Evolutionary conservation across 2,888 invertebrate genomes (phyloP), one percentile per base, ranked within the genome.

Genomic region (Troilus luridus): DNA sequence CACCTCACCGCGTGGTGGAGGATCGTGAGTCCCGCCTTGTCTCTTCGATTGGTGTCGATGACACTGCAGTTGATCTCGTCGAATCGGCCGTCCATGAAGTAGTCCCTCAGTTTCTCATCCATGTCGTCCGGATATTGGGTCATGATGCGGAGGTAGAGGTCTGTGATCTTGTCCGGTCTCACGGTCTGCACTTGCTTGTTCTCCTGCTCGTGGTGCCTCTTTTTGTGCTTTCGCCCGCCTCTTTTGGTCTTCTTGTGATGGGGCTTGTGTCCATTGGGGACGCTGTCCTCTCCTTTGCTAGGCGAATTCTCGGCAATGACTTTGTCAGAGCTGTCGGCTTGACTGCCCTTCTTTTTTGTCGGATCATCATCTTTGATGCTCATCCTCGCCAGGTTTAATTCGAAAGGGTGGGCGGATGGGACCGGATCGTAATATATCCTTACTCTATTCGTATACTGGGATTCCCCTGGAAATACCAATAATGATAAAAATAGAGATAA

Each of bases 1-100:
- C 21, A 24, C 89, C 17, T 89, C 54, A 85, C 64, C 6, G 89
- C 62, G 21, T 64, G 54, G n/a, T 64, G 89, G 17, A 89, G 89
- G 19, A 64, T 24, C 24, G 89, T 64, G 14, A 64, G 21, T 6
- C 89, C 64, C 2, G 21, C 54, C 11, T 9, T 21, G 56, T 85
- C 81, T 14, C 24, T 85, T 5, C 62, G 41, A 12, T 88, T 88
- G n/a, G n/a, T 27, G 19, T 88, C 88, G 24, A 88, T 59, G 14
- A 59, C 10, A 3, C 12, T 7, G 17, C 58, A 21, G 19, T 58
- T 27, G 11, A 88, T 88, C 1, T 88, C 19, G 60, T 88, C 60
- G 88, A 27, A 88, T 3, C 41, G 41, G 9, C 58, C 60, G 11
- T 60, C 56, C 24, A 88, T 24, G 6, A 60, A 56, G 24, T 10